phyloP scores from a whole-genome alignment of 2,797 vertebrate species.

The Acrossocheilus wenchowensis region DNA sequence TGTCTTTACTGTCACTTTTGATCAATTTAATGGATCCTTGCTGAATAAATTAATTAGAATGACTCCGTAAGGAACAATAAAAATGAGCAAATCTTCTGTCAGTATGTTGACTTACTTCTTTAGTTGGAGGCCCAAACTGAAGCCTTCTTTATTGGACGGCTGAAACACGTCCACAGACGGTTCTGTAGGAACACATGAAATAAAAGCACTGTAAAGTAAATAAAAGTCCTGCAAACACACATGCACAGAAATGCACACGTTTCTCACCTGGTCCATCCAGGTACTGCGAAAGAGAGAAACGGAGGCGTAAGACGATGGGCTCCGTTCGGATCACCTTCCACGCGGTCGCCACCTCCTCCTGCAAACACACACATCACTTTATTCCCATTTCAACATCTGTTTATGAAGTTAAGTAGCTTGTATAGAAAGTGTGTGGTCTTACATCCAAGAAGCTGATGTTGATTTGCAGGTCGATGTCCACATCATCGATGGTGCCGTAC shows the following conservation, averaged over 20 bases:
- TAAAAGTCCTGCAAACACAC: background rate
- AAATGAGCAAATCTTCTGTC: background rate
- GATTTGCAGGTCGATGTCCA: constrained; percentile 97
- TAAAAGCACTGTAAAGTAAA: background rate
- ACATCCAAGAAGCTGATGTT: constrained; percentile 98
- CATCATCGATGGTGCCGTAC: constrained; percentile 96
- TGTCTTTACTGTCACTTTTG: background rate
- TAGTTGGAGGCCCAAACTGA: constrained; percentile 94
- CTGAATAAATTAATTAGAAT: background rate
- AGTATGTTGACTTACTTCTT: constrained; percentile 88
- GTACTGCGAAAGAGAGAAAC: constrained; percentile 98
- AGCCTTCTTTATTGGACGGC: constrained; percentile 97
- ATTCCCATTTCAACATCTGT: background rate
- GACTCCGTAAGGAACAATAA: background rate
- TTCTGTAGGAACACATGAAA: constrained; percentile 74
- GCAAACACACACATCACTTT: constrained; percentile 63
- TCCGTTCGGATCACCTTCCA: constrained; percentile 99
- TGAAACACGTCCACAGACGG: constrained; percentile 98
- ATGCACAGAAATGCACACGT: background rate
- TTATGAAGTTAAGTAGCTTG: background rate
- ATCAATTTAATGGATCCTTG: background rate
- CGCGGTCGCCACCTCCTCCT: constrained; percentile 98
- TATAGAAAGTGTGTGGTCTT: constrained; percentile 72
- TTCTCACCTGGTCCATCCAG: constrained; percentile 97
- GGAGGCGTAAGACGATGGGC: constrained; percentile 93